Conservation (phyloP, 2,888 invertebrate genomes). For the Adineta ricciae region DNA sequence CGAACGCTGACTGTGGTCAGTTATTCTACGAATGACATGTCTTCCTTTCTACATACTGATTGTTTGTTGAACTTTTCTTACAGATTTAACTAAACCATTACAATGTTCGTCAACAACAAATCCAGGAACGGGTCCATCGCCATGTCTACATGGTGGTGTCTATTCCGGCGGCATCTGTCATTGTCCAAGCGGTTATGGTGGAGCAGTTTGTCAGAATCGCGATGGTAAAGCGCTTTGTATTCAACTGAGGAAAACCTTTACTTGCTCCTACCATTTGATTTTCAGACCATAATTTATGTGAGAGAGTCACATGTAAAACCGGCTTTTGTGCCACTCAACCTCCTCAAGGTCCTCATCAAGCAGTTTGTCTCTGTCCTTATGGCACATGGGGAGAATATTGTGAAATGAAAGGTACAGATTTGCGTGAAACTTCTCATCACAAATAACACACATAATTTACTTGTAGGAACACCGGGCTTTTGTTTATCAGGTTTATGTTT, state of each 20-base stretch:
- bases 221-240: neutral
- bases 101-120: neutral
- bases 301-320: neutral
- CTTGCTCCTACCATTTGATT: neutral
- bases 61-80: neutral
- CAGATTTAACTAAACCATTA: neutral
- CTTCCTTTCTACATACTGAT: neutral
- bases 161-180: neutral
- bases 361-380: neutral
- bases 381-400: neutral
- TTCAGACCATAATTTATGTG: neutral
- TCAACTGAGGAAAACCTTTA: neutral
- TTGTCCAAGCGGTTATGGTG: neutral
- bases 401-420: neutral
- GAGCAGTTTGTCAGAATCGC: neutral
- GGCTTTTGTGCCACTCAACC: neutral
- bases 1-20: neutral
- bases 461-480: neutral
- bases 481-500: neutral
- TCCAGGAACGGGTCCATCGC: neutral
- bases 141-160: neutral
- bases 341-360: neutral
- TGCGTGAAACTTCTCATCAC: neutral
- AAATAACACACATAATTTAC: too few species aligned
- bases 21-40: neutral